Conservation (phyloP, 2,113 vertebrate genomes). For the Pterocles gutturalis region DNA sequence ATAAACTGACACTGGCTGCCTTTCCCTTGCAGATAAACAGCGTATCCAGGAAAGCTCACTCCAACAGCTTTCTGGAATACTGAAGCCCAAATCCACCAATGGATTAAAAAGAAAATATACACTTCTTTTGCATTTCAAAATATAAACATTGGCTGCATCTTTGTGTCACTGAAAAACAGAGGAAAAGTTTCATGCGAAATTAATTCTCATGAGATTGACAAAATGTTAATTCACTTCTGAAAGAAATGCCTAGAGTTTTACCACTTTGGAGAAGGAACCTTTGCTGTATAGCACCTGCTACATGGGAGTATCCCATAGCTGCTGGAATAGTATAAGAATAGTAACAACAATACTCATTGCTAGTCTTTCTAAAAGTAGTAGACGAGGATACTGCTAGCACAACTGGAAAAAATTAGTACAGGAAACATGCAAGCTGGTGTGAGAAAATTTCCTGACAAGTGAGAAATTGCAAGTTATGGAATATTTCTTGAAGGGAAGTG, state of each 20-base stretch:
- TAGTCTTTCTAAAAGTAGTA: not conserved
- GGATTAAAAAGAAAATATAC: not conserved
- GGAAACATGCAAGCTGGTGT: not conserved
- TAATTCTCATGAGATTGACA: not conserved
- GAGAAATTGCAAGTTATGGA: constrained; percentile 16
- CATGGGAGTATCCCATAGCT: not conserved
- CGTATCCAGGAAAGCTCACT: not conserved
- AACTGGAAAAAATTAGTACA: not conserved
- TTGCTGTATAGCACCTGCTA: not conserved
- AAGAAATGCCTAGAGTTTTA: not conserved
- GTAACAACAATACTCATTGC: not conserved
- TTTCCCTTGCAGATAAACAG: not conserved
- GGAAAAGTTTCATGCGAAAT: not conserved
- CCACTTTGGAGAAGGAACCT: not conserved
- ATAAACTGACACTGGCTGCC: not conserved
- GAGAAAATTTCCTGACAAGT: constrained; percentile 37
- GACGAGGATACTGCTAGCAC: not conserved
- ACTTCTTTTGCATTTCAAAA: not conserved
- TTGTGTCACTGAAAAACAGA: not conserved
- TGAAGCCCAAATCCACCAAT: not conserved
- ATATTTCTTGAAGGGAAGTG: not conserved
- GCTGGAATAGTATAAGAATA: not conserved
- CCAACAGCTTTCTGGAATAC: not conserved
- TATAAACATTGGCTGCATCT: not conserved
- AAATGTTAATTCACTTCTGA: not conserved